Evolutionary conservation across 2,113 vertebrate species (phyloP).

Genomic region (Gasterosteus nipponicus): DNA sequence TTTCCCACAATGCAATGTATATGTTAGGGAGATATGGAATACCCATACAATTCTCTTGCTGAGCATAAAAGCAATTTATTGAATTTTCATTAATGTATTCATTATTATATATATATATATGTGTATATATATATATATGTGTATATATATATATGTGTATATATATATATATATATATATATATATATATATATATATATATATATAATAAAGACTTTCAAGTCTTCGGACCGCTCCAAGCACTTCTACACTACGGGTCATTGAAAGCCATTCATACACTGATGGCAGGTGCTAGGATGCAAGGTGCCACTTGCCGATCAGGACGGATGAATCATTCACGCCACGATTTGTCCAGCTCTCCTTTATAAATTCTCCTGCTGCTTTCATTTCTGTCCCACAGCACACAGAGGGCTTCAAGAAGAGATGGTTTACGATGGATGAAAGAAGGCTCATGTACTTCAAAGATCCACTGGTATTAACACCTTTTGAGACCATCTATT

Average conservation of each 20-base stretch:
- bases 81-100: not conserved
- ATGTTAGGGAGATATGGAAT: not conserved
- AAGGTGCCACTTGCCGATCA: no score
- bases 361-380: not conserved
- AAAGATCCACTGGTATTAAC: slow-evolving; percentile 88
- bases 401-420: slow-evolving; percentile 89
- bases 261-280: no score
- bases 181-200: no score
- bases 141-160: no score
- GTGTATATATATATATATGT: no score
- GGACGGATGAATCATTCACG: not conserved
- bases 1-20: not conserved
- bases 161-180: no score
- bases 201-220: no score
- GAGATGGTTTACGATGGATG: slow-evolving; percentile 92
- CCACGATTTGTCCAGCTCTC: not conserved
- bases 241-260: no score
- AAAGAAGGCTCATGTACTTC: slow-evolving; percentile 89
- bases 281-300: no score
- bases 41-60: not conserved
- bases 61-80: not conserved
- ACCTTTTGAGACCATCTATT: not conserved
- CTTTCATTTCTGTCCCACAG: slow-evolving; percentile 70
- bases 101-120: no score
- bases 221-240: no score